phyloP scores from a whole-genome alignment of 2,113 vertebrate genomes.

The Orientallactaga bullata region DNA sequence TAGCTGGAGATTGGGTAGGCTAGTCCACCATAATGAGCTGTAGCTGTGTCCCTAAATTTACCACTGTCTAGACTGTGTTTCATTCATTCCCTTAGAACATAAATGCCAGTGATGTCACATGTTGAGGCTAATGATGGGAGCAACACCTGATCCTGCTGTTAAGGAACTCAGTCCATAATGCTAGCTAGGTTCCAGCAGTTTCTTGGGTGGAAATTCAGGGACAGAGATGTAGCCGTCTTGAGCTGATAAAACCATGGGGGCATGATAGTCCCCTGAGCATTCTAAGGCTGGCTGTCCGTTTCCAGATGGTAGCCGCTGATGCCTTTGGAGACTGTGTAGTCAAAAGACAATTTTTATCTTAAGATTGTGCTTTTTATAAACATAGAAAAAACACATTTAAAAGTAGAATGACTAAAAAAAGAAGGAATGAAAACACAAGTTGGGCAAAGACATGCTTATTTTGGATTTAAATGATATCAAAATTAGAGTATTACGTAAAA shows the following conservation, averaged over 20 bases:
- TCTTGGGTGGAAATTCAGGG: not conserved
- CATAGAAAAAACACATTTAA: conserved; percentile 3
- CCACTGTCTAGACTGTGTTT: not conserved
- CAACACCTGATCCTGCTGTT: not conserved
- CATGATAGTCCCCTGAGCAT: not conserved
- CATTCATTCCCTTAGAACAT: conserved; percentile 19
- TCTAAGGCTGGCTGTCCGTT: not conserved
- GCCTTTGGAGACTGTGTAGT: not conserved
- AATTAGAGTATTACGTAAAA: conserved; percentile 73
- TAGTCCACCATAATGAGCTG: not conserved
- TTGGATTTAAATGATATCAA: conserved; percentile 61
- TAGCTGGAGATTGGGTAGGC: not conserved
- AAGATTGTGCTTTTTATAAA: conserved; percentile 60
- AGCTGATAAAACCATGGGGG: not conserved
- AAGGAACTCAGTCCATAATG: not conserved
- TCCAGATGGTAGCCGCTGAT: not conserved
- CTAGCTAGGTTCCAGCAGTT: not conserved
- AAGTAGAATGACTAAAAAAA: conserved; percentile 57
- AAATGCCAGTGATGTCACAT: not conserved
- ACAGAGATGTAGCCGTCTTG: not conserved
- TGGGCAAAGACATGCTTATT: conserved; percentile 52
- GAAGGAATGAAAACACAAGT: conserved; percentile 24
- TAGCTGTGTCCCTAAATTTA: not conserved
- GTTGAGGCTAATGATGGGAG: not conserved
- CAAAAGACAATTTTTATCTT: conserved; percentile 24